Conservation (phyloP, 2,888 invertebrate genomes). For the Pachydiplax longipennis region DNA sequence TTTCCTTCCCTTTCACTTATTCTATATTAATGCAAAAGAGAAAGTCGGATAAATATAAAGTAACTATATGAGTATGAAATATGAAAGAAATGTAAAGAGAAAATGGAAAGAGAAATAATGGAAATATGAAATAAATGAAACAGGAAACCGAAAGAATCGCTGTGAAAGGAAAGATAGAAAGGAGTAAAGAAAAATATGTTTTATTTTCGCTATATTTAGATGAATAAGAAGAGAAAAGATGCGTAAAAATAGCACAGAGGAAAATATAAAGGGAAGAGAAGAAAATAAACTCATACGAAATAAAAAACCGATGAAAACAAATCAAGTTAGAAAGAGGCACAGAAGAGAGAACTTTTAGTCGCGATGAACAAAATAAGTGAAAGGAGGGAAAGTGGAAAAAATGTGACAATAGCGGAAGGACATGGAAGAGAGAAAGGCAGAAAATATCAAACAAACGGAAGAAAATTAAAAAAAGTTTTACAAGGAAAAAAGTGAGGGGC, state of each 20-base stretch:
- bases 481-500: background rate
- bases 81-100: background rate
- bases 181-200: background rate
- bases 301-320: background rate
- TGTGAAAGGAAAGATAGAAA: background rate
- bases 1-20: too few species aligned
- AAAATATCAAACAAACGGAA: background rate
- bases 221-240: background rate
- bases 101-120: background rate
- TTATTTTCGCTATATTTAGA: too few species aligned
- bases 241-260: background rate
- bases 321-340: background rate
- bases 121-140: background rate
- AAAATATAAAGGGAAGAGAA: background rate
- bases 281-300: too few species aligned
- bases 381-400: background rate
- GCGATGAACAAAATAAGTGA: background rate
- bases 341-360: background rate
- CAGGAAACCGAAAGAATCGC: background rate
- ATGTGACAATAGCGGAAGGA: background rate
- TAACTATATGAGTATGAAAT: too few species aligned
- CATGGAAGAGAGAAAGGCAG: background rate
- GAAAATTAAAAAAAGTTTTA: background rate
- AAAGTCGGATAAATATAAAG: background rate
- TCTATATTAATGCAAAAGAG: background rate